Base-by-base conservation (phyloP, 2,113 vertebrate species). In the Neotragus pygmaeus region DNA sequence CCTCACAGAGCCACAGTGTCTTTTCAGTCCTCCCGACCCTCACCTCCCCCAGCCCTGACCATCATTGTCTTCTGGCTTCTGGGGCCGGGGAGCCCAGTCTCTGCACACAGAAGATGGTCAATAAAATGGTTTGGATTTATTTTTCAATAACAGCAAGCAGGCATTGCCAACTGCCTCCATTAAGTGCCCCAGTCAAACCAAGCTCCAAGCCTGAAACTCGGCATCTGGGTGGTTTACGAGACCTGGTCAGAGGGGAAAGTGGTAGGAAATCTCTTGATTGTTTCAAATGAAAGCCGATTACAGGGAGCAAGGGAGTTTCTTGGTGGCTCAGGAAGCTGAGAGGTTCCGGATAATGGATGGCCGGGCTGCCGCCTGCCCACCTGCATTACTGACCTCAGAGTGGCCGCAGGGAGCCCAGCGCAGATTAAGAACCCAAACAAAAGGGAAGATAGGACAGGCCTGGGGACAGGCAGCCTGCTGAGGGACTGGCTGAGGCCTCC, bases 341-440 rank as follows among this genome's bases (percentile, higher is more conserved):
- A 28, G 89, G 94, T 96, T 96, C 55, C 3, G 0, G 95, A 36
- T 57, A 88, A 96, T 28, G 62, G 97, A 86, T 89, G 88, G 82
- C 94, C 85, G 36, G 95, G 91, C 88, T 14, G 19, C 64, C 3
- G 91, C 82, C 92, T 70, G n/a, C 0, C 0, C 85, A 91, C 97
- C 95, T 39, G 96, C 82, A 66, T 66, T 78, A 1, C 0, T 19
- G 97, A 91, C 90, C 1, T 93, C 47, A 3, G 49, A 36, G 25
- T 4, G 94, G 96, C 84, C 96, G 62, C n/a, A 0, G 96, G 89
- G 82, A 96, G 88, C 95, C 97, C 94, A 91, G 94, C 2, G 2
- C 85, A 96, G 98, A 98, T 98, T 97, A 98, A 97, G 96, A 97
- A 97, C 70, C 73, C 97, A 98, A 97, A 98, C 97, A 98, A 96